Percentiles rank a stretch among this genome's conserved stretches.
phyloP scores from a whole-genome alignment of 2,113 vertebrate genomes.

The Oxyruncus cristatus region DNA sequence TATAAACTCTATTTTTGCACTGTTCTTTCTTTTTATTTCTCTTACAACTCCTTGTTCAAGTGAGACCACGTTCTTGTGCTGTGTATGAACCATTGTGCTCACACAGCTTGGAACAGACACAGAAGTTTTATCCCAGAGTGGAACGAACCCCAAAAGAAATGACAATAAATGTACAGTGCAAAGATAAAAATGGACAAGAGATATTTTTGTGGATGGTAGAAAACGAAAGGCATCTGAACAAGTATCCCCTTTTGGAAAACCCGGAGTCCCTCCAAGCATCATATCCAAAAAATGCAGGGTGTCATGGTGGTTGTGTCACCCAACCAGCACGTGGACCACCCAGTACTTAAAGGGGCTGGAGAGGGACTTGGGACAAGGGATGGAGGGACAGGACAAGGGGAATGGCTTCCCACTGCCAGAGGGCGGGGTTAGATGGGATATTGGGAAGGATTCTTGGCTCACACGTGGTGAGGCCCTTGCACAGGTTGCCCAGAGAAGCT shows the following conservation, averaged over 20 bases:
- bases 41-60: not conserved
- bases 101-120: not conserved
- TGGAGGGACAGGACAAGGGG: not conserved
- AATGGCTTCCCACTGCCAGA: not conserved
- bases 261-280: not conserved
- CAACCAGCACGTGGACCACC: not conserved
- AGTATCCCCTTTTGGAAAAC: not conserved
- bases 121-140: not conserved
- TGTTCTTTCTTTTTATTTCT: not conserved
- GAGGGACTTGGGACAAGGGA: not conserved
- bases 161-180: not conserved
- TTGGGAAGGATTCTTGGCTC: not conserved
- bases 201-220: not conserved
- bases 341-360: not conserved
- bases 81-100: not conserved
- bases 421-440: not conserved
- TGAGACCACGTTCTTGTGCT: not conserved
- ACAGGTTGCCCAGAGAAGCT: not conserved
- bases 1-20: not conserved
- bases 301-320: not conserved
- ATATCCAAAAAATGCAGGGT: not conserved
- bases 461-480: not conserved
- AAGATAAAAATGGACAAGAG: not conserved
- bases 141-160: not conserved
- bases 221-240: not conserved